Base-by-base conservation (phyloP, 2,888 invertebrate genomes). In the Melanotus villosus region DNA sequence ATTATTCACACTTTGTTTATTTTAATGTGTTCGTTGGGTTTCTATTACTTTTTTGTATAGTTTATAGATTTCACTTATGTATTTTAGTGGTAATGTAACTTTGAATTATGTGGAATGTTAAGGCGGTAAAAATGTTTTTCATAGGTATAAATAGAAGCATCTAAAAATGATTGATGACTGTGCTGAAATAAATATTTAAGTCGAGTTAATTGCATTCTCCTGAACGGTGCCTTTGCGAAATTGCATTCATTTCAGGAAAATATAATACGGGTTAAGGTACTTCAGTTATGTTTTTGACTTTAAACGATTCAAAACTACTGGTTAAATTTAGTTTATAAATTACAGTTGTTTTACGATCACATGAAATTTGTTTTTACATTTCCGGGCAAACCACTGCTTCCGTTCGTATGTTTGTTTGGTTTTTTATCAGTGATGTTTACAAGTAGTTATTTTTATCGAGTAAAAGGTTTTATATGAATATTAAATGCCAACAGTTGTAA, bases 1-100 rank as follows among this genome's bases (percentile, higher is more conserved):
- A 47, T 47, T 57, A 56, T 52, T 63, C 54, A 54, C 54, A 45
- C 30, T 19, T 41, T 34, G 64, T 64, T 64, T 64, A 64, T 64
- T 64, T 36, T 18, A 54, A 26, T 16, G 18, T 45, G 52, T 32
- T n/a, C 2, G 41, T 32, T 4, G 16, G 52, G 7, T 52, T 32
- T 16, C 23, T 52, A n/a, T 34, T n/a, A 9, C n/a, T n/a, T n/a
- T 30, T 34, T 30, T 16, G 12, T 9, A 18, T 14, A 30, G 50
- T 26, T 9, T 4, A 14, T 10, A 21, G 10, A n/a, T 45, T 50
- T 50, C 23, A 50, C 50, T 21, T 26, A 16, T n/a, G n/a, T 21
- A 4, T 45, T 21, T 45, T 16, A 45, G 16, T 1, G 1, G 4
- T 21, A 14, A 16, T 18, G 1, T 9, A 7, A 19, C 9, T 43